Percentiles rank a stretch among this genome's conserved stretches.
Evolutionary conservation across 2,888 invertebrate genomes (phyloP).

Genomic region (Chymomyza procnemis): DNA sequence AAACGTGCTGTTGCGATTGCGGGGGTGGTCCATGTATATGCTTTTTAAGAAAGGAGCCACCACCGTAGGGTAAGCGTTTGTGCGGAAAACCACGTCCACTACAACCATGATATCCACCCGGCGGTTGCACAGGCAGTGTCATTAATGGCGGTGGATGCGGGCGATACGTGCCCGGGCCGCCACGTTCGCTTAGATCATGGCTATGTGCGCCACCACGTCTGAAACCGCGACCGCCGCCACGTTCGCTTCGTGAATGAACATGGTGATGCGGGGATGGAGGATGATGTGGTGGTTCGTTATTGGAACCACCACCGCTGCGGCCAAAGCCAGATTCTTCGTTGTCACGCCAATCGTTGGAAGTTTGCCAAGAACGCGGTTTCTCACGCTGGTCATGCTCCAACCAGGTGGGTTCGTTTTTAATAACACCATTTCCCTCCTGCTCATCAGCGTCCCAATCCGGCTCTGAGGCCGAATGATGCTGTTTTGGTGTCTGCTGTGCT

Average conservation of each 20-base stretch:
- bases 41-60: conserved; percentile 63
- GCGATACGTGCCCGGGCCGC: conserved; percentile 62
- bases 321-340: conserved; percentile 51
- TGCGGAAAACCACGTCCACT: conserved; percentile 71
- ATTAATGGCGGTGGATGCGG: conserved; percentile 75
- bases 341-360: conserved; percentile 70
- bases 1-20: conserved; percentile 9
- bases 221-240: conserved; percentile 67
- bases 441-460: conserved; percentile 78
- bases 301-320: conserved; percentile 31
- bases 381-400: conserved; percentile 70
- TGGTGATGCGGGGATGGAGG: conserved; percentile 64
- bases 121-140: conserved; percentile 73
- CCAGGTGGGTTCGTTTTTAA: conserved; percentile 57
- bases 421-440: conserved; percentile 42
- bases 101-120: conserved; percentile 60
- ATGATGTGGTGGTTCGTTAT: conserved; percentile 17
- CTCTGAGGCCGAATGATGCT: conserved; percentile 71
- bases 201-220: conserved; percentile 57
- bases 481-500: conserved; percentile 25
- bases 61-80: conserved; percentile 76
- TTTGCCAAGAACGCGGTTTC: conserved; percentile 64
- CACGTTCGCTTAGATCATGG: conserved; percentile 63
- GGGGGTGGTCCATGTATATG: conserved; percentile 44
- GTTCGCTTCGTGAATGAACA: conserved; percentile 59